These are phyloP conservation scores for Oikopleura dioica DNA, from an alignment of 23 tunicate species.

Conservation along the genomic window DNA sequence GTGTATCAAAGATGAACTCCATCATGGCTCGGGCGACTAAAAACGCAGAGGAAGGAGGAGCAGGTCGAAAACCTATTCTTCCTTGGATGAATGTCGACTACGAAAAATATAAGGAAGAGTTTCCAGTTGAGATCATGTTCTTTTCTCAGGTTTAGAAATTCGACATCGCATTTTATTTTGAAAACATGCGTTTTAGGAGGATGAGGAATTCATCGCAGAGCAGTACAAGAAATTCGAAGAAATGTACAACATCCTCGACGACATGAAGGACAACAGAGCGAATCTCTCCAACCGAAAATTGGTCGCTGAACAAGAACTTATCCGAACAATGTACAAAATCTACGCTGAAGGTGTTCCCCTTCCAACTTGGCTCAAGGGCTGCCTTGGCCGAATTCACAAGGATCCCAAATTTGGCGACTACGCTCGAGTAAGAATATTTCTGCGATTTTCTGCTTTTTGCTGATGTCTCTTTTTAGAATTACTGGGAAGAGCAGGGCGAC, in stretches of 20 bases:
- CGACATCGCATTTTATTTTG: too few relatives aligned
- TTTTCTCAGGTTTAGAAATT: not conserved
- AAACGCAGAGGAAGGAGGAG: not conserved
- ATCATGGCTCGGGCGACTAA: not conserved
- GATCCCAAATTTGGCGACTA: not conserved
- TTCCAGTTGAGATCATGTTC: not conserved
- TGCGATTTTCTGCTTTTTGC: too few relatives aligned
- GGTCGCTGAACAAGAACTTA: not conserved
- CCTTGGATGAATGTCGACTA: not conserved
- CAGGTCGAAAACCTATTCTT: too few relatives aligned
- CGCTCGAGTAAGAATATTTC: not conserved
- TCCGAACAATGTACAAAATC: constrained; percentile 9
- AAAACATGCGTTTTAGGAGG: too few relatives aligned
- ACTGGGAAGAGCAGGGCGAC: constrained; percentile 10
- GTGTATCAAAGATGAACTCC: not conserved
- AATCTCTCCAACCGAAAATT: not conserved
- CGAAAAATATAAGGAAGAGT: not conserved
- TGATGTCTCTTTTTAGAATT: constrained; percentile 1
- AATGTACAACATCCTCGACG: not conserved
- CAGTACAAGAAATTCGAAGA: constrained; percentile 4
- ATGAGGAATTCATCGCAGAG: too few relatives aligned
- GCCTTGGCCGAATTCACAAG: not conserved
- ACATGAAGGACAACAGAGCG: not conserved
- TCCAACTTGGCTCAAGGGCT: not conserved
- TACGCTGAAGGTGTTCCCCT: not conserved